A percentile compares a stretch with the other conserved stretches of the same genome.
Conservation (phyloP, 2,888 invertebrate species). For the Ophion slaviceki region DNA sequence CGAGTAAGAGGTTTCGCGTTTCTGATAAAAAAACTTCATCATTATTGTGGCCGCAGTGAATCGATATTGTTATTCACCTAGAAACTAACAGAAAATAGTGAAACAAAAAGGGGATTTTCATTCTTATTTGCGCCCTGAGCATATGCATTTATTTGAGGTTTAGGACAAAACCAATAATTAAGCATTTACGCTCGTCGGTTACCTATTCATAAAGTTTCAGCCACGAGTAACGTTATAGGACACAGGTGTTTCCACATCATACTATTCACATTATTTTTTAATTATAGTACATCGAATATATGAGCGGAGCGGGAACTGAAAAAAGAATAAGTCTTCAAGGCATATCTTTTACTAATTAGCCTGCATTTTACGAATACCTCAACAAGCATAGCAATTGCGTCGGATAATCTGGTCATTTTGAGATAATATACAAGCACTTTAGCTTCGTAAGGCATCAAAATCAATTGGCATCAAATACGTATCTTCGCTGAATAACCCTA, state of each 20-base stretch:
- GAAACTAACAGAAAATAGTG: neutral
- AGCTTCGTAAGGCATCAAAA: neutral
- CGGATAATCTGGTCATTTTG: neutral
- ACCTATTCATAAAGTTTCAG: neutral
- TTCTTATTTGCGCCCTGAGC: too few relatives aligned
- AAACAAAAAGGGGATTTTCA: neutral
- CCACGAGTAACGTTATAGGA: too few relatives aligned
- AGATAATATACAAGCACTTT: neutral
- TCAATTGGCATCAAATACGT: neutral
- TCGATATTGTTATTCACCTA: conserved; percentile 41
- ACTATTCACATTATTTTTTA: neutral
- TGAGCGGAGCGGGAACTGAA: too few relatives aligned
- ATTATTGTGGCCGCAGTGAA: neutral
- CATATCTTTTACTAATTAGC: too few relatives aligned
- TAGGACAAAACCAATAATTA: neutral
- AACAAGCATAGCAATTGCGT: neutral
- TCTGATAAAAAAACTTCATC: too few relatives aligned
- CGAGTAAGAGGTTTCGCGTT: too few relatives aligned
- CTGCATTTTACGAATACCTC: too few relatives aligned
- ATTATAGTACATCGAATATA: too few relatives aligned
- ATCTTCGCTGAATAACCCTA: neutral
- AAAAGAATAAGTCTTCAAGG: too few relatives aligned
- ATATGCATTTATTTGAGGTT: neutral
- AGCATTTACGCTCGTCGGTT: neutral
- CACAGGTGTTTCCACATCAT: too few relatives aligned